Base-by-base conservation (phyloP, 2,888 invertebrate genomes). In the Tiliacea aurago region DNA sequence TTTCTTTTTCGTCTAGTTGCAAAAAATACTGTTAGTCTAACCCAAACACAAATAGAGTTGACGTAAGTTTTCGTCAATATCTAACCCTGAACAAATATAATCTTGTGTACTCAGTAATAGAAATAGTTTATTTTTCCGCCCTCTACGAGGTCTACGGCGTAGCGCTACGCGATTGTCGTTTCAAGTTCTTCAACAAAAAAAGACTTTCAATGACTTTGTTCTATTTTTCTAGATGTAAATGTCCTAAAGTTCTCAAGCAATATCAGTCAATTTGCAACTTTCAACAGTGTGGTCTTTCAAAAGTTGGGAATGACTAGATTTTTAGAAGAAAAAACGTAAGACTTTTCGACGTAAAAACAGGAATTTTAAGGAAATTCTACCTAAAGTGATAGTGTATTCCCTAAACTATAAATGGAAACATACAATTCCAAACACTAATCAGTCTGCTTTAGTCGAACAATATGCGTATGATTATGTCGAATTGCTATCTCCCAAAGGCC, bases 61-160 rank as follows among this genome's bases (percentile, higher is more conserved):
- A 45, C 55, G 68, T 65, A 72, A 66, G 53, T 82, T 69, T 78
- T 68, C 49, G 70, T 65, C 73, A 69, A 67, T 69, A 79, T 66
- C 76, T 76, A 62, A 68, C 59, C 78, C 72, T 69, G 83, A 80
- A 73, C 78, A 78, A 82, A 80, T 68, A 81, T 82, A 78, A 73
- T 65, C 68, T 78, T 73, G 68, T 83, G 73, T 80, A 78, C 61
- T 58, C 65, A 55, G 65, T 82, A 62, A 83, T 78, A 78, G 73
- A 83, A 82, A 84, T 84, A 71, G 73, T 78, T 74, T 82, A 68
- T 82, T 84, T 69, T 83, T 41, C 61, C 53, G 62, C 59, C 70
- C 69, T 71, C 80, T 70, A 83, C 84, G 72, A 65, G n/a, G 61
- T 51, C 81, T 83, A 85, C 84, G 84, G 53, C 84, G 84, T 77